Base-by-base conservation (phyloP, 2,888 invertebrate species). In the Nomada goodeniana region DNA sequence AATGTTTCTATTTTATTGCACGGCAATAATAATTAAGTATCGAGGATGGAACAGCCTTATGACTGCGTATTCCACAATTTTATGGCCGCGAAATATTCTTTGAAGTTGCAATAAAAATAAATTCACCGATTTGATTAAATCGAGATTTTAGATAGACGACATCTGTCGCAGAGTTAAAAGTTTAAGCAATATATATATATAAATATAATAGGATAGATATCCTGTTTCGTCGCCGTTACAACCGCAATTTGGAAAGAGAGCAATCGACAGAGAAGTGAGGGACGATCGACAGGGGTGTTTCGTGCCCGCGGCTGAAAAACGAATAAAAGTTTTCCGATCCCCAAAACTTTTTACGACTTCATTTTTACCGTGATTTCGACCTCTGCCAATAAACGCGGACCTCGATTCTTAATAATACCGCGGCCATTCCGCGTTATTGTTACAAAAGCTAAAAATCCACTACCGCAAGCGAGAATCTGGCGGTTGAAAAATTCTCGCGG, bases 241-340 rank as follows among this genome's bases (percentile, higher is more conserved):
- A 26, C 60, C 23, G 76, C 47, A 76, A 67, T 69, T 36, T 53
- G 61, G 64, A 74, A 52, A 63, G 65, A 57, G 68, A 47, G 3
- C 15, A 52, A 2, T 36, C 26, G 64, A 50, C 29, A 57, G 36
- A 67, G 42, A 57, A 23, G 23, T n/a, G 44, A 50, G 23, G 47
- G 20, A 61, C 63, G n/a, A 47, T 26, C 23, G 60, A 20, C 3
- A 53, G 53, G 53, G 44, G 53, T 29, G 42, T 20, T 13, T 20
- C 44, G 60, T 61, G 67, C 61, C 75, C 42, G 57, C 61, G 74
- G 69, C 73, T 52, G 74, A 80, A 82, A 88, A 90, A 86, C 89
- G 89, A 90, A 90, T 88, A 89, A 91, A 91, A 91, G 88, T 91
- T 91, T 89, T 84, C 84, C 89, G 88, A 90, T 91, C 81, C 83